Evolutionary conservation across 2,888 invertebrate species (phyloP).

Genomic region (Thymelicus acteon): DNA sequence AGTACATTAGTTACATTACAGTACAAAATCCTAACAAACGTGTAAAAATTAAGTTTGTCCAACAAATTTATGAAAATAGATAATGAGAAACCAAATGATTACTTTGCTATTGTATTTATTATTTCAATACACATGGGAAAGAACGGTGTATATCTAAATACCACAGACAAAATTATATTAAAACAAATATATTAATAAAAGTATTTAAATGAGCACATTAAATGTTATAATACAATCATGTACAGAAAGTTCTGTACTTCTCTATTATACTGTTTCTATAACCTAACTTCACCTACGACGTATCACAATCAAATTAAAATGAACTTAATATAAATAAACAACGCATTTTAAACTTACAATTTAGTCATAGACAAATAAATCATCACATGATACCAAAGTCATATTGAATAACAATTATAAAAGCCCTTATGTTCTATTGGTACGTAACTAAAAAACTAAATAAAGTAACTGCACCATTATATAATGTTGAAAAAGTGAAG

Average conservation of each 20-base stretch:
- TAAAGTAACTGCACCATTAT: constrained; percentile 5
- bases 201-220: constrained; percentile 27
- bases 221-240: constrained; percentile 13
- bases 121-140: constrained; percentile 18
- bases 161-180: constrained; percentile 11
- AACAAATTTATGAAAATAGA: neutral
- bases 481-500: neutral
- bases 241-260: constrained; percentile 4
- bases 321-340: constrained; percentile 22
- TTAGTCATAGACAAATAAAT: constrained; percentile 19
- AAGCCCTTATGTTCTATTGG: neutral
- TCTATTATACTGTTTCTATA: neutral
- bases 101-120: constrained; percentile 9
- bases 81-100: neutral
- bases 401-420: constrained; percentile 6
- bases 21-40: no score
- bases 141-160: constrained; percentile 23
- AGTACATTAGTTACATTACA: no score
- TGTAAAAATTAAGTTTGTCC: no score
- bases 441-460: neutral
- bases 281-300: constrained; percentile 4
- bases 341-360: constrained; percentile 18
- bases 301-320: constrained; percentile 33
- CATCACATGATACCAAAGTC: constrained; percentile 16
- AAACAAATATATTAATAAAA: constrained; percentile 5